Percentiles rank a stretch among this genome's conserved stretches.
phyloP scores from a whole-genome alignment of 2,888 invertebrate species.

The Ennomos quercinarius region DNA sequence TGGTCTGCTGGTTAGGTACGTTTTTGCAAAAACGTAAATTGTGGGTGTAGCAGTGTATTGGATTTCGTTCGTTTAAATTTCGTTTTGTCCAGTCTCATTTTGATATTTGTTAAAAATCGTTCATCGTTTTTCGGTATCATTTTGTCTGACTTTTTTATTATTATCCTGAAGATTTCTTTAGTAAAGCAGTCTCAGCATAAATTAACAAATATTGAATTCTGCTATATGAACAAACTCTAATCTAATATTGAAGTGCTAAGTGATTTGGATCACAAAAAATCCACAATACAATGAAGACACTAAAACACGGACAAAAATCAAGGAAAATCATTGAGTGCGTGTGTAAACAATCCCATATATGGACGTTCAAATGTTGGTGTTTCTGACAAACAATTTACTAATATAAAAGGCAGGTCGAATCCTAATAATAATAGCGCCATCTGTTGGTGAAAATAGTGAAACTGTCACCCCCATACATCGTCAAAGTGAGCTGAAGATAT shows the following conservation, averaged over 20 bases:
- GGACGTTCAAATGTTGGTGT: slow-evolving; percentile 58
- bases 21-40: no score
- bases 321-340: slow-evolving; percentile 47
- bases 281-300: slow-evolving; percentile 52
- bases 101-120: no score
- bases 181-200: no score
- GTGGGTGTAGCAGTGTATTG: no score
- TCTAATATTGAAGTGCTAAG: slow-evolving; percentile 3
- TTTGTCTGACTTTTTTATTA: no score
- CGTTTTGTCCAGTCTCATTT: no score
- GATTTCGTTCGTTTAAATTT: no score
- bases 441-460: slow-evolving; percentile 9
- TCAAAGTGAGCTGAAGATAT: background rate
- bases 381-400: slow-evolving; percentile 52
- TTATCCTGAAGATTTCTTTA: no score
- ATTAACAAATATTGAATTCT: no score
- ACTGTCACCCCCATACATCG: slow-evolving; percentile 40
- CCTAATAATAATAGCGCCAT: slow-evolving; percentile 9
- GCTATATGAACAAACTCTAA: background rate
- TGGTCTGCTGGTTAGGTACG: no score
- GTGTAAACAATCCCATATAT: slow-evolving; percentile 54
- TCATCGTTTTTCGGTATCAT: no score
- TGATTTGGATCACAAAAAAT: slow-evolving; percentile 18
- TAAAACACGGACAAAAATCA: slow-evolving; percentile 40
- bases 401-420: slow-evolving; percentile 27